phyloP scores from a whole-genome alignment of 2,113 vertebrate genomes.

The Macaca mulatta region DNA sequence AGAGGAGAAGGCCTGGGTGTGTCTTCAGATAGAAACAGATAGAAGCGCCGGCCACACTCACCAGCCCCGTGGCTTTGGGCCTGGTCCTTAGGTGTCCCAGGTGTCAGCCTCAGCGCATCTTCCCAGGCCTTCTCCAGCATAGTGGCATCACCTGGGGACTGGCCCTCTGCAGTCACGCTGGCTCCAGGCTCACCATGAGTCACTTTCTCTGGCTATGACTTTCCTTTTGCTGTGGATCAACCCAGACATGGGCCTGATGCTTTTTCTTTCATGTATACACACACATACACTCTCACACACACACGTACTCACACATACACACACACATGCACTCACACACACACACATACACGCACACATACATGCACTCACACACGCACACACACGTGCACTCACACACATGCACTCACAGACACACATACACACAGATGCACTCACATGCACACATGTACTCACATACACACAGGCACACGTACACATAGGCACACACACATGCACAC shows the following conservation, averaged over 20 bases:
- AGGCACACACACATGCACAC: too few relatives aligned
- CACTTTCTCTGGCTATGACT: not conserved
- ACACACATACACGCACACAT: too few relatives aligned
- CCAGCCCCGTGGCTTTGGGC: accelerated
- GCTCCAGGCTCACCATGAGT: not conserved
- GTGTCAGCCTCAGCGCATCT: not conserved
- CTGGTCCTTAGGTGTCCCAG: not conserved
- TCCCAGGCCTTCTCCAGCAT: not conserved
- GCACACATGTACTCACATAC: not conserved
- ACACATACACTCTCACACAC: not conserved
- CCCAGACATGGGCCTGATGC: not conserved
- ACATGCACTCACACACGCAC: too few relatives aligned
- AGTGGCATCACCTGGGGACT: not conserved
- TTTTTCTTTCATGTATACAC: not conserved
- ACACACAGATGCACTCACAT: too few relatives aligned
- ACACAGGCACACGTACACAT: not conserved
- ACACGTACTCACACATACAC: not conserved
- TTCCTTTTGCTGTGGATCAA: not conserved
- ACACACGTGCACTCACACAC: too few relatives aligned
- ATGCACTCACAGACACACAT: too few relatives aligned
- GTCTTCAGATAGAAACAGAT: not conserved
- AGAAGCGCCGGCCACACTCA: not conserved
- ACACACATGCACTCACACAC: too few relatives aligned
- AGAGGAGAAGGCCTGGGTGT: not conserved
- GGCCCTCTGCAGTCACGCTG: not conserved